phyloP scores from a whole-genome alignment of 2,888 invertebrate species.

The Caenorhabditis sulstoni region DNA sequence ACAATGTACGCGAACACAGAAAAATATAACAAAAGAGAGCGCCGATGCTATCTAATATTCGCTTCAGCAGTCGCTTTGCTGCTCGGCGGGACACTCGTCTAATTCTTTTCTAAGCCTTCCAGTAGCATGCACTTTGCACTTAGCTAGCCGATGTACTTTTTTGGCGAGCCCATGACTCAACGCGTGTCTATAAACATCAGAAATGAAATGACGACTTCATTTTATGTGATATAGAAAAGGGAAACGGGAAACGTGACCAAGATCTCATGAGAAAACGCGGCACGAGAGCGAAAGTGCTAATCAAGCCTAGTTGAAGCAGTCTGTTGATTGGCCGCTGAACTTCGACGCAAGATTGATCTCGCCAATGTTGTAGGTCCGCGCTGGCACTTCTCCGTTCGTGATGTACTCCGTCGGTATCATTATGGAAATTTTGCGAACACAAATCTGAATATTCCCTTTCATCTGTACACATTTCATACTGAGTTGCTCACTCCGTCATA shows the following conservation, averaged over 20 bases:
- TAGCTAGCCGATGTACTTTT: neutral
- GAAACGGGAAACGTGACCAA: too few species aligned
- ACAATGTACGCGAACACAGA: neutral
- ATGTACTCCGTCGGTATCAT: conserved; percentile 65
- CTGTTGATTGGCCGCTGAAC: conserved; percentile 74
- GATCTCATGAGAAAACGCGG: conserved; percentile 15
- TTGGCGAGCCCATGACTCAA: too few species aligned
- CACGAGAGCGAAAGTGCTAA: neutral
- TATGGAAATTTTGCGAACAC: conserved; percentile 65
- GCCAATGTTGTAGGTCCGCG: conserved; percentile 66
- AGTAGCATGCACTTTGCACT: neutral
- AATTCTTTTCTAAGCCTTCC: too few species aligned
- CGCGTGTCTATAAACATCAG: too few species aligned
- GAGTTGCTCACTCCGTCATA: conserved; percentile 56
- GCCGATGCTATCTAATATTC: neutral
- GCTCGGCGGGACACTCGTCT: too few species aligned
- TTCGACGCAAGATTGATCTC: conserved; percentile 73
- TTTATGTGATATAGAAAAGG: conserved; percentile 3
- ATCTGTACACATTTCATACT: neutral
- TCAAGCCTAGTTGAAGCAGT: conserved; percentile 72
- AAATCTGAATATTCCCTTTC: conserved; percentile 46
- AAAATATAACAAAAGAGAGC: neutral
- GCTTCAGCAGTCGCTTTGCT: neutral
- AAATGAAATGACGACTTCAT: neutral
- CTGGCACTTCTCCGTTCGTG: conserved; percentile 62